Evolutionary conservation across 2,888 invertebrate species (phyloP), one percentile per base, ranked within the genome.

Genomic region (Empis livida): DNA sequence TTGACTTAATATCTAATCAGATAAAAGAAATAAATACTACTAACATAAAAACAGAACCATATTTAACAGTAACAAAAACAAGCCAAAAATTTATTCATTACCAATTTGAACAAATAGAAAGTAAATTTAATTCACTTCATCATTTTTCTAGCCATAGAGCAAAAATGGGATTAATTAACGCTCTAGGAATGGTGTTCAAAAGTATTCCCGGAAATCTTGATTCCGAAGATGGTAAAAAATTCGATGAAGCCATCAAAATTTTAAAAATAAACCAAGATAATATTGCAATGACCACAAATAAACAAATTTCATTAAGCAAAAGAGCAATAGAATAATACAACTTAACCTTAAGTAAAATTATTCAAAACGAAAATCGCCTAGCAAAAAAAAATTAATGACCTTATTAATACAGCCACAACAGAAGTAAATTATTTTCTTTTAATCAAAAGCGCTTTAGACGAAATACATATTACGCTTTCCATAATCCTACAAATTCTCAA

Each of bases 201-300:
- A 30, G 15, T 35, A 43, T 43, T 15, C 17, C 42, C n/a, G 42
- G 42, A 16, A 23, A 42, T 14, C 27, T 42, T 20, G 20, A 43
- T 16, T 23, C 31, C n/a, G 30, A 43, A 43, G 43, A 43, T 32
- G 32, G 32, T n/a, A 10, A 31, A 43, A 43, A 5, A 43, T 43
- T 31, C 31, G 43, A 32, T 14, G 17, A 32, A 31, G 43, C 43
- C 6, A 32, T 32, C 10, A 30, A 43, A 3, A 43, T 16, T 14
- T 17, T 43, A 6, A 43, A 31, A 27, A 16, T 31, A 9, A 43
- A 43, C 10, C 32, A 44, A 44, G 17, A 44, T 30, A 30, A 30
- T 15, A 44, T 44, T 13, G 44, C 35, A 20, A 37, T 2, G 3
- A 44, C 17, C n/a, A 14, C 35, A 44, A 44, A 44, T 35, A 44